Percentiles rank a stretch among this genome's conserved stretches.
Evolutionary conservation across 2,888 invertebrate species (phyloP).

Genomic region (Ceratothoa steindachneri): DNA sequence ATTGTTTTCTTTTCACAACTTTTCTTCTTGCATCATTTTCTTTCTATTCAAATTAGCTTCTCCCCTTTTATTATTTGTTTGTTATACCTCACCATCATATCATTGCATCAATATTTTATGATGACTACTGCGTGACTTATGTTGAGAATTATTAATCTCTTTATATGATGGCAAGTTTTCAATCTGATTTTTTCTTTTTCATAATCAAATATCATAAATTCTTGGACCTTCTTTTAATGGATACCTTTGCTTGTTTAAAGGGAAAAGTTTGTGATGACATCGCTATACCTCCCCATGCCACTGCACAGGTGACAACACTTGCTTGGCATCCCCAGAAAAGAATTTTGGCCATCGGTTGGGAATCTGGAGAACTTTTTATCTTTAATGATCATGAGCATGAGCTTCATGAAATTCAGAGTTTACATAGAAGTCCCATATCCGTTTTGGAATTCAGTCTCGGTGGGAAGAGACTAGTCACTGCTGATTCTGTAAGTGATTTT

Average conservation of each 20-base stretch:
- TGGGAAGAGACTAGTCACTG: slow-evolving; percentile 79
- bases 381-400: slow-evolving; percentile 63
- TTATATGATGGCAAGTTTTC: slow-evolving; percentile 8
- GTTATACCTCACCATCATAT: background rate
- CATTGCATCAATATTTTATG: background rate
- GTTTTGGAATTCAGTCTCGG: slow-evolving; percentile 66
- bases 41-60: background rate
- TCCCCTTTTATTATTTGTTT: background rate
- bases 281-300: slow-evolving; percentile 68
- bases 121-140: background rate
- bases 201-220: background rate
- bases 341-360: slow-evolving; percentile 82
- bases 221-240: background rate
- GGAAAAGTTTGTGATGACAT: slow-evolving; percentile 59
- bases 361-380: slow-evolving; percentile 80
- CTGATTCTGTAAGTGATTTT: slow-evolving; percentile 64
- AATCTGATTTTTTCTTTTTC: background rate
- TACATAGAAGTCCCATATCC: slow-evolving; percentile 59
- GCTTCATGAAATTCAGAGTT: slow-evolving; percentile 52
- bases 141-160: background rate
- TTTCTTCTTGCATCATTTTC: background rate
- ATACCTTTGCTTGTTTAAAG: slow-evolving; percentile 17
- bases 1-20: background rate
- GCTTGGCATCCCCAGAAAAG: slow-evolving; percentile 85
- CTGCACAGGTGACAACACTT: slow-evolving; percentile 74